Conservation (phyloP, 2,113 vertebrate species). For the Phaetusa simplex region DNA sequence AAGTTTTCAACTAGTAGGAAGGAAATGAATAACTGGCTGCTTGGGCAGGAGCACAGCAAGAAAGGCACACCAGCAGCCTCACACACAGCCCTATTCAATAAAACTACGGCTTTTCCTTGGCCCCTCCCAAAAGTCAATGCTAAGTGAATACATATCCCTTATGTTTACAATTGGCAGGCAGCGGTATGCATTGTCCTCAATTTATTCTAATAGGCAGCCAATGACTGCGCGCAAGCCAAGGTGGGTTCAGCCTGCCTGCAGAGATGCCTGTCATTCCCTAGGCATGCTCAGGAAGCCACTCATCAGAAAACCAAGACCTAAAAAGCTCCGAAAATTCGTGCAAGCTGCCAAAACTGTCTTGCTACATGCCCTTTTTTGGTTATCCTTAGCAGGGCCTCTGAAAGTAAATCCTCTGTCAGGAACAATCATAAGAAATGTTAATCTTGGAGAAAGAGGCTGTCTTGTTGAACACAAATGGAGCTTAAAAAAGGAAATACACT, state of each 20-base stretch:
- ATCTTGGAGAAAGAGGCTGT: conserved; percentile 80
- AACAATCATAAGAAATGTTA: conserved; percentile 88
- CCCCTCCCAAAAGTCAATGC: conserved; percentile 84
- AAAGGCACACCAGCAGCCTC: conserved; percentile 62
- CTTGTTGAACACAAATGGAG: conserved; percentile 62
- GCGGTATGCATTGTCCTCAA: conserved; percentile 80
- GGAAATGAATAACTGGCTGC: conserved; percentile 59
- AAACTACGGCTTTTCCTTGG: conserved; percentile 76
- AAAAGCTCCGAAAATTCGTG: conserved; percentile 77
- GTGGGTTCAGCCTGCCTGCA: conserved; percentile 76
- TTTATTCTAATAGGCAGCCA: conserved; percentile 78
- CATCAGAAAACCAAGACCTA: conserved; percentile 81
- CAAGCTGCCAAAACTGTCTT: conserved; percentile 82
- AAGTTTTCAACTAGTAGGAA: conserved; percentile 40
- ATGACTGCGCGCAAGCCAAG: conserved; percentile 70
- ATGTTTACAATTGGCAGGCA: conserved; percentile 79
- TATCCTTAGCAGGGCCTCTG: conserved; percentile 85
- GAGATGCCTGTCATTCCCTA: conserved; percentile 83
- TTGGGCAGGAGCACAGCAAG: conserved; percentile 56
- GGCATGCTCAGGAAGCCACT: conserved; percentile 84
- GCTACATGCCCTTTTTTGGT: conserved; percentile 89
- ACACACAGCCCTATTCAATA: conserved; percentile 77
- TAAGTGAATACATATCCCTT: conserved; percentile 78
- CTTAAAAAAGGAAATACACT: conserved; percentile 58
- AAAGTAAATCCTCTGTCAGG: conserved; percentile 88